These are phyloP conservation scores for Phainopepla nitens DNA, from an alignment of 2,113 vertebrate genomes.

Conservation along the genomic window DNA sequence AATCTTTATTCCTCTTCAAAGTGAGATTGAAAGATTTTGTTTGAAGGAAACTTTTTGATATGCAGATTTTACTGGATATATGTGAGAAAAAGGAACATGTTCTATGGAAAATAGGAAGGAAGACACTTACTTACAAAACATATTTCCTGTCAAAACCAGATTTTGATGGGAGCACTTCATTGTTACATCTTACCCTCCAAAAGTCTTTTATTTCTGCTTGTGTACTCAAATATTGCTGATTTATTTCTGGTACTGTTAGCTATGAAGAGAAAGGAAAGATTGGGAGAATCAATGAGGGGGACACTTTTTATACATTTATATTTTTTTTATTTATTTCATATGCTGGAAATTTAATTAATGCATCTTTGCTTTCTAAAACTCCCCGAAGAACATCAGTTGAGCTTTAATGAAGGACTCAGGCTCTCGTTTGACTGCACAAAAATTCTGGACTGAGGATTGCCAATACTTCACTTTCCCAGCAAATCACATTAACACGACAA, in stretches of 20 bases:
- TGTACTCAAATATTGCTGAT: neutral
- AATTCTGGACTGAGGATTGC: neutral
- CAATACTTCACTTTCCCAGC: neutral
- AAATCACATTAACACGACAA: neutral
- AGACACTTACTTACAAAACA: neutral
- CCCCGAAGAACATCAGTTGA: neutral
- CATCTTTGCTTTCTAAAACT: neutral
- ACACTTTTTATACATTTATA: neutral
- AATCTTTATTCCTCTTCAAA: neutral
- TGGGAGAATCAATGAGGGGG: neutral
- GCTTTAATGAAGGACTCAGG: neutral
- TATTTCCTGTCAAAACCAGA: neutral
- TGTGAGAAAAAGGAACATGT: neutral
- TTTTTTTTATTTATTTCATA: neutral
- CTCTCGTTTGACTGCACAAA: neutral
- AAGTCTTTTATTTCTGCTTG: neutral
- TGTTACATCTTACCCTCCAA: neutral
- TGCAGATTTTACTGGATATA: neutral
- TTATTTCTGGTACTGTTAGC: neutral
- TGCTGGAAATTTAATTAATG: neutral
- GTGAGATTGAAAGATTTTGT: neutral
- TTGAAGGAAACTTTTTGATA: neutral
- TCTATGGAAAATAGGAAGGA: neutral
- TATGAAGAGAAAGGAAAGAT: neutral
- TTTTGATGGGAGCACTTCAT: neutral